Evolutionary conservation across 1,140 invertebrate genomes (phyloP).

Genomic region (Holotrichia oblita): DNA sequence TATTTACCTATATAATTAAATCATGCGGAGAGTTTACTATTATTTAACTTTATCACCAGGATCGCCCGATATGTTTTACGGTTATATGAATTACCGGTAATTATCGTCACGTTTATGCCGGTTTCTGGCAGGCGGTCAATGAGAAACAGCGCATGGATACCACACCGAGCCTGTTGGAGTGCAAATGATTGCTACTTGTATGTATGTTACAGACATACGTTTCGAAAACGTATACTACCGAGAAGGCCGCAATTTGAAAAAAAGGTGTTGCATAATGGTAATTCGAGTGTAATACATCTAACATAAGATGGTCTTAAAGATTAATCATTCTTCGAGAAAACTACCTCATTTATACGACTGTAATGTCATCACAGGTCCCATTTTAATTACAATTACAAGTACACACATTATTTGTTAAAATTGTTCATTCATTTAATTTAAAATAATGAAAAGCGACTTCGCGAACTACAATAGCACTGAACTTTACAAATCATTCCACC

Average conservation of each 20-base stretch:
- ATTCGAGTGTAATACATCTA: neutral
- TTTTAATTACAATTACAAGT: too few species aligned
- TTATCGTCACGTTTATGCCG: neutral
- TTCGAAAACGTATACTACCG: neutral
- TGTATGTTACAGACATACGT: neutral
- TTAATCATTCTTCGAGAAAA: neutral
- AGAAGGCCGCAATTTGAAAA: neutral
- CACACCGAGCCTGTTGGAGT: neutral
- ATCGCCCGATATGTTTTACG: constrained; percentile 13
- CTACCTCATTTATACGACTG: neutral
- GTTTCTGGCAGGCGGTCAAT: neutral
- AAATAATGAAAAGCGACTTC: too few species aligned
- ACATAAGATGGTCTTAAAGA: neutral
- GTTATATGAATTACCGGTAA: constrained; percentile 32
- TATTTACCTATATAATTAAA: constrained; percentile 31
- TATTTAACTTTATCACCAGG: constrained; percentile 20
- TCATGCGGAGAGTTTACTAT: constrained; percentile 10
- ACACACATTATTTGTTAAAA: too few species aligned
- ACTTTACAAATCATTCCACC: too few species aligned
- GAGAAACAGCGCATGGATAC: neutral
- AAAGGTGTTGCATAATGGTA: neutral
- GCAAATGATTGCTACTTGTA: constrained; percentile 2
- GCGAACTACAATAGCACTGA: too few species aligned
- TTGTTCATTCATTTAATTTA: too few species aligned
- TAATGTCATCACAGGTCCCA: too few species aligned